Conservation (phyloP, 1,140 invertebrate genomes). For the Meloidogyne floridensis region DNA sequence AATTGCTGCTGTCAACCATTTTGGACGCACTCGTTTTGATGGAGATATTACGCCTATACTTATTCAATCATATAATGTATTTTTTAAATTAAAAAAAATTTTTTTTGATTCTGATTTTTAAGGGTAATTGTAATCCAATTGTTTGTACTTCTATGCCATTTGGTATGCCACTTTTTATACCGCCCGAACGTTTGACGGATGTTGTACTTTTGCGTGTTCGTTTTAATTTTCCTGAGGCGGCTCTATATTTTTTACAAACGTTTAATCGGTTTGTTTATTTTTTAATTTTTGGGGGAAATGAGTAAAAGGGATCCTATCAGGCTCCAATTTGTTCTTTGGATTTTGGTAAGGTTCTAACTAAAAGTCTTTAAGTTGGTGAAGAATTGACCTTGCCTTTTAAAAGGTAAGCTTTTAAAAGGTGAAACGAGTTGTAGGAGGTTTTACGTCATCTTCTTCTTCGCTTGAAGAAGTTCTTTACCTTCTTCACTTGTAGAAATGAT, state of each 20-base stretch:
- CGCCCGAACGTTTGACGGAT: conserved; percentile 18
- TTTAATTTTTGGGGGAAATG: not conserved
- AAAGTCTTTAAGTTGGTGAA: too few relatives aligned
- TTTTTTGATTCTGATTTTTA: too few relatives aligned
- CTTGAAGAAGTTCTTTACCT: too few relatives aligned
- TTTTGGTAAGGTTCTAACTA: too few relatives aligned
- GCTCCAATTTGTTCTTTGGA: too few relatives aligned
- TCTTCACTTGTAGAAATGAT: too few relatives aligned
- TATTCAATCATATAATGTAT: conserved; percentile 16
- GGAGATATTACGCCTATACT: conserved; percentile 28
- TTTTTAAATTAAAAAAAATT: too few relatives aligned
- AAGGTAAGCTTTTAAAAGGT: too few relatives aligned
- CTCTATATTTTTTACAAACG: conserved; percentile 15
- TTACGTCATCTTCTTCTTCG: too few relatives aligned
- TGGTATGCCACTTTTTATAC: conserved; percentile 14
- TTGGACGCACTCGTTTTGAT: not conserved
- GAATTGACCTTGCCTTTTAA: too few relatives aligned
- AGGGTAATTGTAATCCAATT: not conserved
- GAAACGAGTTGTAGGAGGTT: too few relatives aligned
- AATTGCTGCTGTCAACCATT: conserved; percentile 11
- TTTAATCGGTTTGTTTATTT: conserved; percentile 25
- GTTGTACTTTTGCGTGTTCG: conserved; percentile 22
- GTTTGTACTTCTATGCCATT: not conserved
- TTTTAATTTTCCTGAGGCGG: conserved; percentile 12
- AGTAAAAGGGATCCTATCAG: too few relatives aligned